phyloP scores from a whole-genome alignment of 2,888 invertebrate genomes.

The Pheosia gnoma region DNA sequence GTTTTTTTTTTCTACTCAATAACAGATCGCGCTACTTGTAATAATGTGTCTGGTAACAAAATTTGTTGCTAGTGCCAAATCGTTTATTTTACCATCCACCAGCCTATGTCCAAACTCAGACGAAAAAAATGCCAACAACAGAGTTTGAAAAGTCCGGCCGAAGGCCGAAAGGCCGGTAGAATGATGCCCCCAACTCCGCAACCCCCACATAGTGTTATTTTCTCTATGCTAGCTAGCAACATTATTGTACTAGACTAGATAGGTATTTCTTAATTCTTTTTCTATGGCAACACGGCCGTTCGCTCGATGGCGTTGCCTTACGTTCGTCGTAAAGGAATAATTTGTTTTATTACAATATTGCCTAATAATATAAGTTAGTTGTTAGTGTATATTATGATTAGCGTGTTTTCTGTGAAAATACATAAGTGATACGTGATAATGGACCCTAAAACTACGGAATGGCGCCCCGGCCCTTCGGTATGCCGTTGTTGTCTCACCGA shows the following conservation, averaged over 20 bases:
- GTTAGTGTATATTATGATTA: conserved; percentile 32
- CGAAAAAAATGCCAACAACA: too few species aligned
- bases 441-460: conserved; percentile 68
- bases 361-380: conserved; percentile 28
- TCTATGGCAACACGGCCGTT: conserved; percentile 18
- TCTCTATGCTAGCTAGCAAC: too few species aligned
- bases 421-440: conserved; percentile 55
- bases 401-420: conserved; percentile 55
- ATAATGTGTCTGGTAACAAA: too few species aligned
- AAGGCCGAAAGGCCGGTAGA: too few species aligned
- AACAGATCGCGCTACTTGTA: conserved; percentile 16
- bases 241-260: too few species aligned
- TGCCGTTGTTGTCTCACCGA: conserved; percentile 76
- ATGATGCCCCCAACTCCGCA: too few species aligned
- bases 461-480: conserved; percentile 76
- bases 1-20: conserved; percentile 5
- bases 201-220: too few species aligned
- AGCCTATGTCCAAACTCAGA: too few species aligned
- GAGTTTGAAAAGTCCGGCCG: too few species aligned
- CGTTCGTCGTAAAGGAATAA: conserved; percentile 34
- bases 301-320: conserved; percentile 46
- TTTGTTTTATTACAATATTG: conserved; percentile 22
- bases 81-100: too few species aligned
- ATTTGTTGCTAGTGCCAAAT: too few species aligned
- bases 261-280: too few species aligned